Percentiles rank a stretch among this genome's conserved stretches.
Conservation (phyloP, 2,888 invertebrate genomes). For the Helleia helle region DNA sequence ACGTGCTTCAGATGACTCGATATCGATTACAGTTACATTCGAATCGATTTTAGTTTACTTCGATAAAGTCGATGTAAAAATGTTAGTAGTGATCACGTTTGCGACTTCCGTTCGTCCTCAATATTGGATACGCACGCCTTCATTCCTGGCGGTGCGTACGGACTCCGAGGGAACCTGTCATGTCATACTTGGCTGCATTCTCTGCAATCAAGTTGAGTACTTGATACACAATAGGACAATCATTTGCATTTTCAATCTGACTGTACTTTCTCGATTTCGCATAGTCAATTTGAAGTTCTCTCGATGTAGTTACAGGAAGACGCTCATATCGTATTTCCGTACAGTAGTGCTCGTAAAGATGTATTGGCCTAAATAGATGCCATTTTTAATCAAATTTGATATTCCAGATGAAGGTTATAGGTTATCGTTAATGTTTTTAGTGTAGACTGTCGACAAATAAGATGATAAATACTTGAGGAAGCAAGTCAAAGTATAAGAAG, state of each 20-base stretch:
- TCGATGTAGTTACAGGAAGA: constrained; percentile 5
- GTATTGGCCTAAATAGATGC: not conserved
- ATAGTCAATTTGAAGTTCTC: not conserved
- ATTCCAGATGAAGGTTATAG: constrained; percentile 3
- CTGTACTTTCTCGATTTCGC: constrained; percentile 2
- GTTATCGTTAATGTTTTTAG: constrained; percentile 1
- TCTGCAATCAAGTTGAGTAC: constrained; percentile 35
- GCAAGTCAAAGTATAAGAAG: too few species aligned
- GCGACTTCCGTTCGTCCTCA: constrained; percentile 49
- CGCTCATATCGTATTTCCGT: not conserved
- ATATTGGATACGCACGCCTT: constrained; percentile 43
- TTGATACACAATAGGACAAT: constrained; percentile 7
- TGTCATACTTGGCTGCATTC: constrained; percentile 52
- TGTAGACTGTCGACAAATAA: too few species aligned
- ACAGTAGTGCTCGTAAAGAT: not conserved
- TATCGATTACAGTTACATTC: too few species aligned
- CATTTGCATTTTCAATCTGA: constrained; percentile 4
- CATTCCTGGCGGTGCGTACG: constrained; percentile 36
- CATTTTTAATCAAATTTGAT: not conserved
- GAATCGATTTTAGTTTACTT: not conserved
- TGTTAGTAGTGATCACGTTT: constrained; percentile 35
- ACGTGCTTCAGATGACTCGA: not conserved
- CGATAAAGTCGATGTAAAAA: constrained; percentile 22
- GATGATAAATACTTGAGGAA: too few species aligned
- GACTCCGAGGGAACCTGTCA: constrained; percentile 49